A percentile compares a stretch with the other conserved stretches of the same genome.
phyloP scores from a whole-genome alignment of 2,113 vertebrate genomes.

The Xenopus borealis region DNA sequence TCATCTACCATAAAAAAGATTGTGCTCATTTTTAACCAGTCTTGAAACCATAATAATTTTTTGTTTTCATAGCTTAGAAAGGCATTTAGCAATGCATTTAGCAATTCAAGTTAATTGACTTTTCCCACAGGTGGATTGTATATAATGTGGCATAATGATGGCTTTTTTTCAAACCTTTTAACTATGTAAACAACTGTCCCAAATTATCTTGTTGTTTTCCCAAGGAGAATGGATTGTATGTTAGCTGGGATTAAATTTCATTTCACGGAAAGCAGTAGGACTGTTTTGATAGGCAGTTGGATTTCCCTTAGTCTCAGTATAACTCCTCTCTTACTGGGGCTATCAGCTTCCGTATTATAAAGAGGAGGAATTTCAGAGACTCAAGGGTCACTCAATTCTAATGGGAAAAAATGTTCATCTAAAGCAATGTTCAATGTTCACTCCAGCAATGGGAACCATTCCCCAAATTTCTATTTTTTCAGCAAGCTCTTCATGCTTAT shows the following conservation, averaged over 20 bases:
- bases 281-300: slow-evolving; percentile 55
- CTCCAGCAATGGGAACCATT: slow-evolving; percentile 44
- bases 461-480: slow-evolving; percentile 27
- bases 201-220: slow-evolving; percentile 57
- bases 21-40: no score
- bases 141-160: neutral
- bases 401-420: slow-evolving; percentile 46
- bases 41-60: no score
- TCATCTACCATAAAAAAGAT: no score
- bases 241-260: slow-evolving; percentile 53
- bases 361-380: slow-evolving; percentile 54
- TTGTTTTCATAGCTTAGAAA: no score
- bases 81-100: no score
- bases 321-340: slow-evolving; percentile 53
- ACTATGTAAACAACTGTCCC: slow-evolving; percentile 53
- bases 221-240: slow-evolving; percentile 55
- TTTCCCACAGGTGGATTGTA: neutral
- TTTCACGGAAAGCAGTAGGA: slow-evolving; percentile 55
- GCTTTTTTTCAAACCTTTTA: slow-evolving; percentile 50
- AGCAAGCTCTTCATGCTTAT: slow-evolving; percentile 6
- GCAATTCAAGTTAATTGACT: neutral
- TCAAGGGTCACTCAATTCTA: slow-evolving; percentile 53
- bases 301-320: slow-evolving; percentile 49
- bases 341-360: slow-evolving; percentile 53
- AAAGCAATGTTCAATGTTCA: no score